phyloP scores from a whole-genome alignment of 2,113 vertebrate species.

The Erinaceus europaeus region DNA sequence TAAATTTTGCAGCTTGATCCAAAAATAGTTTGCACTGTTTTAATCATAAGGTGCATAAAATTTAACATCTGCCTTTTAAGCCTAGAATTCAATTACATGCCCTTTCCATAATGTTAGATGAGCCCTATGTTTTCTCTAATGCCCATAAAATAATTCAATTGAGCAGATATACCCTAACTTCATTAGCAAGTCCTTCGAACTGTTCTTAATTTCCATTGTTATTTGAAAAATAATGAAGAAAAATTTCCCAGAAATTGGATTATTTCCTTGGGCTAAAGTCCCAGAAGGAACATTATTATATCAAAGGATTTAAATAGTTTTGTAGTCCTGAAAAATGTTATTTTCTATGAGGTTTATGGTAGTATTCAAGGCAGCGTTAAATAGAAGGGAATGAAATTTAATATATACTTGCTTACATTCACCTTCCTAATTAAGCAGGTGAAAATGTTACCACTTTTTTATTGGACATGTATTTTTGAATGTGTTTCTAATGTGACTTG shows the following conservation, averaged over 20 bases:
- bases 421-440: conserved; percentile 25
- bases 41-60: neutral
- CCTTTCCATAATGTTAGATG: neutral
- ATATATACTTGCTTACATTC: neutral
- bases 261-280: conserved; percentile 46
- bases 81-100: neutral
- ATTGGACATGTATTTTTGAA: conserved; percentile 23
- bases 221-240: conserved; percentile 38
- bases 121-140: conserved; percentile 16
- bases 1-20: neutral
- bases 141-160: conserved; percentile 21
- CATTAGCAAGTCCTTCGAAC: conserved; percentile 10
- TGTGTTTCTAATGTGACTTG: neutral
- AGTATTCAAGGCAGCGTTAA: conserved; percentile 9
- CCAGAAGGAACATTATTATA: conserved; percentile 43
- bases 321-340: conserved; percentile 30
- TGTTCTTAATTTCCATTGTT: conserved; percentile 48
- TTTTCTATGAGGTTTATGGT: conserved; percentile 8
- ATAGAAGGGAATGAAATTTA: conserved; percentile 4
- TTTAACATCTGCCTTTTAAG: neutral
- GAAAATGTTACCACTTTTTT: neutral
- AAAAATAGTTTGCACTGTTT: conserved; percentile 19
- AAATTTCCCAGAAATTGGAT: neutral
- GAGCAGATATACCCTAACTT: conserved; percentile 6
- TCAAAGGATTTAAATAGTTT: conserved; percentile 26